Conservation (phyloP, 1,140 invertebrate genomes). For the Atopsyche davidsoni region DNA sequence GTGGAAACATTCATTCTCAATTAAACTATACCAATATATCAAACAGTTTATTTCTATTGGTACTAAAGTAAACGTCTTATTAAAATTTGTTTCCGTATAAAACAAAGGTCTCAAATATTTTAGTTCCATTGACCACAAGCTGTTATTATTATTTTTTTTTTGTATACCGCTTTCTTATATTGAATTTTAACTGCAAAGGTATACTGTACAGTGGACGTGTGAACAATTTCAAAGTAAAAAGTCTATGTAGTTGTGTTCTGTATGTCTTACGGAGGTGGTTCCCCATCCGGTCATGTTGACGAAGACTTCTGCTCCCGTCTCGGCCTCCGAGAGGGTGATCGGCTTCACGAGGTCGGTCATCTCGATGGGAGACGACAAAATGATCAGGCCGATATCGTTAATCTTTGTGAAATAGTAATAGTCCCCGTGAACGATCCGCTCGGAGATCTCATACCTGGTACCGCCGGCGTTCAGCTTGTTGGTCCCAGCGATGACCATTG, state of each 20-base stretch:
- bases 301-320: slow-evolving; percentile 36
- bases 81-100: background rate
- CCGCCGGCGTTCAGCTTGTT: slow-evolving; percentile 39
- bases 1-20: slow-evolving; percentile 10
- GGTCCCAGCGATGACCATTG: slow-evolving; percentile 46
- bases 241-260: background rate
- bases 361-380: slow-evolving; percentile 40
- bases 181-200: background rate
- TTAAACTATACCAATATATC: background rate
- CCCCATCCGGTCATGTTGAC: slow-evolving; percentile 49
- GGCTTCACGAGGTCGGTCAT: slow-evolving; percentile 39
- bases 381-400: slow-evolving; percentile 51
- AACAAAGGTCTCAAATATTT: background rate
- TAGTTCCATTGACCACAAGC: background rate
- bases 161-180: background rate
- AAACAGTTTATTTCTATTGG: background rate
- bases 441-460: slow-evolving; percentile 32
- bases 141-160: background rate
- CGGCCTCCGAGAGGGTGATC: slow-evolving; percentile 35
- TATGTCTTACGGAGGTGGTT: slow-evolving; percentile 36
- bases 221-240: background rate
- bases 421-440: slow-evolving; percentile 34
- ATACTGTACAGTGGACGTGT: too few relatives aligned
- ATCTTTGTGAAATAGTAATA: slow-evolving; percentile 32
- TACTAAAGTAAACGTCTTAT: background rate